A percentile compares a stretch with the other conserved stretches of the same genome.
Evolutionary conservation across 2,113 vertebrate species (phyloP).

Genomic region (Engystomops pustulosus): DNA sequence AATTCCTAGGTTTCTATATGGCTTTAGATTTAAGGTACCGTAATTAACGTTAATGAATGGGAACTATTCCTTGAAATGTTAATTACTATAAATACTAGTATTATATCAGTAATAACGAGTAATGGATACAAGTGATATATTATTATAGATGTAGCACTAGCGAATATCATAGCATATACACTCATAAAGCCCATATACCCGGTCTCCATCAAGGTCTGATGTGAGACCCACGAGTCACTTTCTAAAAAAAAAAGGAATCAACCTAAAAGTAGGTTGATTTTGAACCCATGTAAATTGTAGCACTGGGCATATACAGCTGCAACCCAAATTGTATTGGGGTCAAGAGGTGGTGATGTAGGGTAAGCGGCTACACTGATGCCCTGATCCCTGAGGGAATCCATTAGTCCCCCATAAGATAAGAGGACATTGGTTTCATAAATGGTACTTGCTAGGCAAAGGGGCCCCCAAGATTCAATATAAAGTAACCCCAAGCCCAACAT

Average conservation of each 20-base stretch:
- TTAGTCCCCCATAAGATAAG: background rate
- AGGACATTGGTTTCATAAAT: background rate
- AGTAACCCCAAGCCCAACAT: no score
- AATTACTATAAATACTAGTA: background rate
- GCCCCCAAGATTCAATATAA: no score
- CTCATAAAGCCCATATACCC: background rate
- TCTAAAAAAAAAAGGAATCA: no score
- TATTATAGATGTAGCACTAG: background rate
- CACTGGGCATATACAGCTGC: no score
- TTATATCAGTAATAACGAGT: background rate
- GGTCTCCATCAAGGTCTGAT: background rate
- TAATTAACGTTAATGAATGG: constrained; percentile 20
- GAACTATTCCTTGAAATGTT: constrained; percentile 29
- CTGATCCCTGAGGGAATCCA: no score
- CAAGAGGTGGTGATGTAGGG: no score
- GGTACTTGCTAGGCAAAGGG: background rate
- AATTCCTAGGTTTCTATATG: background rate
- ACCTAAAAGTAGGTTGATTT: no score
- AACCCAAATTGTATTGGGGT: no score
- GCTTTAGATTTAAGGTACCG: background rate
- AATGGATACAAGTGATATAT: background rate
- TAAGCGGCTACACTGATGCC: no score
- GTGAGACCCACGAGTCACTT: no score
- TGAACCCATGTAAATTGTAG: no score
- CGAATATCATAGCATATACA: background rate